Conservation (phyloP, 53 echinoderm and acorn worm genomes). For the Holothuria leucospilota region DNA sequence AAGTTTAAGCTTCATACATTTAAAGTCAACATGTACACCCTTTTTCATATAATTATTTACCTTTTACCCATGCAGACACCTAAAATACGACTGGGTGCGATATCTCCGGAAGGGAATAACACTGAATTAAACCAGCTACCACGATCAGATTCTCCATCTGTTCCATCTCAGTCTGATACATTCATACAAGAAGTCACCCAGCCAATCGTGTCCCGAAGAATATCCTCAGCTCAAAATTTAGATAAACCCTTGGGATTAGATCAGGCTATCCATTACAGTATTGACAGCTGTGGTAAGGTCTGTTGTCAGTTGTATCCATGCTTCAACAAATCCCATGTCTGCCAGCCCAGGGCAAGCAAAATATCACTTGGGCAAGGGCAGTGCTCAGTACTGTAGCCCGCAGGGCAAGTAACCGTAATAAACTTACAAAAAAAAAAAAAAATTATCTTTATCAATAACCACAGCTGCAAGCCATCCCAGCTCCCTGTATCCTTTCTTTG, state of each 20-base stretch:
- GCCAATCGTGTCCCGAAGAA: conserved; percentile 82
- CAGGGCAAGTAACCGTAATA: too few relatives aligned
- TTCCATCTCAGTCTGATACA: conserved; percentile 77
- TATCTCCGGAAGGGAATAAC: conserved; percentile 32
- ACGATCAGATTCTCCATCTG: conserved; percentile 53
- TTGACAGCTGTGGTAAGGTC: conserved; percentile 96
- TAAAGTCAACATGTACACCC: too few relatives aligned
- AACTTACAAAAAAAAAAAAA: too few relatives aligned
- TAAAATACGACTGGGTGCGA: conserved; percentile 71
- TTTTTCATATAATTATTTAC: too few relatives aligned
- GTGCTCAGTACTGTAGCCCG: too few relatives aligned
- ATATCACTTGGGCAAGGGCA: too few relatives aligned
- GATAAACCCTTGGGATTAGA: conserved; percentile 88
- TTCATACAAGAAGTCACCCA: conserved; percentile 86
- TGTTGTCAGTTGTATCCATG: background rate
- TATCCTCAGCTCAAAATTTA: conserved; percentile 83
- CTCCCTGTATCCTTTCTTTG: too few relatives aligned
- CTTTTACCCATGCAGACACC: conserved; percentile 48
- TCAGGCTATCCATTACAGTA: conserved; percentile 94
- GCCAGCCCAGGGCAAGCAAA: too few relatives aligned
- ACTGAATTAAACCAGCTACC: conserved; percentile 55
- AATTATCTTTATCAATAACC: too few relatives aligned
- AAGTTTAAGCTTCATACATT: too few relatives aligned
- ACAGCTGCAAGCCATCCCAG: too few relatives aligned
- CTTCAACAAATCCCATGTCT: background rate